A percentile compares a stretch with the other conserved stretches of the same genome.
These are phyloP conservation scores for Urechis unicinctus DNA, from an alignment of 2,888 invertebrate species.

Conservation along the genomic window DNA sequence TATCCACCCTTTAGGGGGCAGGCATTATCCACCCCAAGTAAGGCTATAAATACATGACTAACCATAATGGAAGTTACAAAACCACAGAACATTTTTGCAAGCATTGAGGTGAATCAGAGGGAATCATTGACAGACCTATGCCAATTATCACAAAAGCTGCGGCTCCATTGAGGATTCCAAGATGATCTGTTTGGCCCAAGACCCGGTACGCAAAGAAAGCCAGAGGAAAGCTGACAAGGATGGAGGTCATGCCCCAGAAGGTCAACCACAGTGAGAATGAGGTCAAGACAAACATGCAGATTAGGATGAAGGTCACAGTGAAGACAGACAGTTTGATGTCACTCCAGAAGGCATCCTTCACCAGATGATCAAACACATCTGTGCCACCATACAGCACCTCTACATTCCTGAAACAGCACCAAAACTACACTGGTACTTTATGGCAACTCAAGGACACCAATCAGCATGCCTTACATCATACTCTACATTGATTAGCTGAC, in stretches of 20 bases:
- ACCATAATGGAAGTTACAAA: too few relatives aligned
- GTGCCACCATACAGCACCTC: constrained; percentile 42
- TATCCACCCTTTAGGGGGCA: too few relatives aligned
- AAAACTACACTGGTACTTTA: neutral
- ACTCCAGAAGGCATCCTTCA: constrained; percentile 37
- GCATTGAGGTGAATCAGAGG: neutral
- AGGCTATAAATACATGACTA: too few relatives aligned
- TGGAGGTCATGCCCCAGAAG: constrained; percentile 31
- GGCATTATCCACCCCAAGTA: too few relatives aligned
- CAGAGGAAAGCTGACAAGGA: constrained; percentile 37
- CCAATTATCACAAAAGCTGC: constrained; percentile 45
- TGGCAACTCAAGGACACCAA: too few relatives aligned
- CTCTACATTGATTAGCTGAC: too few relatives aligned
- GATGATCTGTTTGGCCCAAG: constrained; percentile 30
- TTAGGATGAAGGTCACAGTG: constrained; percentile 28
- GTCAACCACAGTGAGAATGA: constrained; percentile 42
- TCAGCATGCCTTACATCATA: too few relatives aligned
- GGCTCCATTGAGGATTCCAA: constrained; percentile 43
- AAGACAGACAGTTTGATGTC: constrained; percentile 35
- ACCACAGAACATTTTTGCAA: too few relatives aligned
- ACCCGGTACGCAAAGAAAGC: constrained; percentile 40
- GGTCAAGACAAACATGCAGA: constrained; percentile 38
- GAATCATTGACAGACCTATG: constrained; percentile 34
- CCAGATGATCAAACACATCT: constrained; percentile 43
- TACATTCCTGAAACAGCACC: constrained; percentile 29